Base-by-base conservation (phyloP, 37 sponge, comb jelly and placozoan species). In the Halichondria panicea region DNA sequence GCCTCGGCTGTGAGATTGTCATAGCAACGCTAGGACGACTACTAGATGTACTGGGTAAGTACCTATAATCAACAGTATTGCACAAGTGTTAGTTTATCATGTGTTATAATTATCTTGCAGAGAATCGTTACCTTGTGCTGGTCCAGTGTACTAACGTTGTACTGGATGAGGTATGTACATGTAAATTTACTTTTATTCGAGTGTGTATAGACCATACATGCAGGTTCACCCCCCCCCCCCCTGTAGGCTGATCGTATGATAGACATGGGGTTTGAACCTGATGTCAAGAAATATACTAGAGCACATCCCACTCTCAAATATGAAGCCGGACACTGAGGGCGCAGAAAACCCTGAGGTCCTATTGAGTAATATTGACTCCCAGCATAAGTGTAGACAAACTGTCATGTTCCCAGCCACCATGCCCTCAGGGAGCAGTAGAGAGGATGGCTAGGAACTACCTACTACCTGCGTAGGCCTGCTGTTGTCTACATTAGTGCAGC, bases 391-490 rank as follows among this genome's bases (percentile, higher is more conserved):
- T 66, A 56, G 94, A 58, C 94, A 97, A 88, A 98, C 99, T 6
- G 99, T 93, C 69, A 98, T 98, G 99, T 98, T 95, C 71, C 91
- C 98, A 8, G 99, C 99, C 55, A 98, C 99, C 61, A 98, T 98
- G 99, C 99, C 99, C 12, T 74, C 99, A 1, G 79, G n/a, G n/a
- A n/a, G 82, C 95, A 24, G 93, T 98, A 42, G 99, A 98, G 78
- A 72, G 93, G 35, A 74, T 98, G 50, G 99, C 99, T 18, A 68
- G 93, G 42, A 70, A 82, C 35, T n/a, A n/a, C n/a, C n/a, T n/a
- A n/a, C n/a, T 98, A 98, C 76, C 85, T 98, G 59, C 76, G 99
- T 24, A 78, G 93, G 31, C 99, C 99, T 22, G 93, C 88, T 43
- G 90, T 98, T 0, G 93, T 98, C 42, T 92, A 98, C 79, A 98